phyloP scores from a whole-genome alignment of 2,113 vertebrate genomes.

The Peromyscus maniculatus region DNA sequence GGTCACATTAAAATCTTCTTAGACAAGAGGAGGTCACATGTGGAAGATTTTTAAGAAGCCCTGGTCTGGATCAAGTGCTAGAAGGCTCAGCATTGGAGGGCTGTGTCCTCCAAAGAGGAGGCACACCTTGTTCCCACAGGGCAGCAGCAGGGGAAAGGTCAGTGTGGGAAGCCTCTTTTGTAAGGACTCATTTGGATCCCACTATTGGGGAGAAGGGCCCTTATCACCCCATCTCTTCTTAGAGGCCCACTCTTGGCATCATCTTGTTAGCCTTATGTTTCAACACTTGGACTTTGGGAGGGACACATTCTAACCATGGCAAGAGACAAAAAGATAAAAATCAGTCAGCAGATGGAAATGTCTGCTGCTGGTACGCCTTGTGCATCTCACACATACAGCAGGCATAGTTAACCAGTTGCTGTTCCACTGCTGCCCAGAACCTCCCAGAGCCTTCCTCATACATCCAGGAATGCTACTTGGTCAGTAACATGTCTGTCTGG shows the following conservation, averaged over 20 bases:
- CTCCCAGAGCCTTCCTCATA: background rate
- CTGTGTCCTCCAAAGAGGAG: background rate
- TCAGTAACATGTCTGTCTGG: background rate
- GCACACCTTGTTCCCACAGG: background rate
- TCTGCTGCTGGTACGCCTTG: no score
- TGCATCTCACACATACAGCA: background rate
- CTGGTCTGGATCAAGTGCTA: background rate
- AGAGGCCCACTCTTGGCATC: background rate
- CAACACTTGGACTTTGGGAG: background rate
- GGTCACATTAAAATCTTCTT: background rate
- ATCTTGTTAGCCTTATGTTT: background rate
- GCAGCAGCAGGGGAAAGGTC: background rate
- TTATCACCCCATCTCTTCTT: background rate
- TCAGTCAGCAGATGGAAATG: fast-evolving
- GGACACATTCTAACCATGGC: background rate
- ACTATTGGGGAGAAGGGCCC: background rate
- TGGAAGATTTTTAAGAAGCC: background rate
- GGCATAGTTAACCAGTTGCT: background rate
- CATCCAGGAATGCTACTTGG: no score
- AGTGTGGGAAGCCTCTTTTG: background rate
- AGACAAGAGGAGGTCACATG: background rate
- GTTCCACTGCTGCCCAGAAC: background rate
- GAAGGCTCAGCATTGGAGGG: background rate
- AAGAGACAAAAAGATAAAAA: background rate
- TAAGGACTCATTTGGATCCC: background rate